Evolutionary conservation across 2,113 vertebrate species (phyloP), one percentile per base, ranked within the genome.

Genomic region (Scophthalmus maximus): DNA sequence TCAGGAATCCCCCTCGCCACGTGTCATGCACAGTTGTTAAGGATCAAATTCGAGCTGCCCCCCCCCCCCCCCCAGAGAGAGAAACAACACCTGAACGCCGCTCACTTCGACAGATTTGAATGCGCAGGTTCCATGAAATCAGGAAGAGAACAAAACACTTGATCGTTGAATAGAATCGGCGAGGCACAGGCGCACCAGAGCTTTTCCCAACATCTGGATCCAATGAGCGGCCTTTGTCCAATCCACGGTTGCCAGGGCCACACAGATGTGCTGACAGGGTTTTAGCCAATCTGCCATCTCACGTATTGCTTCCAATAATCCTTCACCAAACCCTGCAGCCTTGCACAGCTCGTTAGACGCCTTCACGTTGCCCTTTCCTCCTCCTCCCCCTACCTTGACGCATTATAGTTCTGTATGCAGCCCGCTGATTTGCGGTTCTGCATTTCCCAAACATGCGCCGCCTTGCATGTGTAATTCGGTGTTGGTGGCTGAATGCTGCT

Each of bases 241-340:
- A 66, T 62, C 40, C 53, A 8, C 61, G 5, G 44, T 66, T 79
- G 70, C 82, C 86, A 85, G 77, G 82, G 69, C 86, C 86, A 89
- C 81, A 88, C 88, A 88, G 81, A 89, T 89, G 84, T 84, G 80
- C 87, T 85, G 87, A 86, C 85, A 73, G 44, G 56, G 83, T 70
- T 72, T 72, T 55, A 61, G 58, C 82, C 83, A 82, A 78, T 81
- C 77, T 81, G 84, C 78, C 79, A 78, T 85, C 78, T 81, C 79
- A 64, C 67, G 22, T 67, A 73, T 42, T 46, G 71, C 82, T 60
- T 73, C 62, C 55, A 77, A 22, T 68, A 78, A 79, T 64, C 64
- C 67, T 55, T 55, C 52, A 60, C 68, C 70, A 46, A 77, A 73
- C 50, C 30, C 59, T 6, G 47, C 66, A 59, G 72, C 30, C 74